Base-by-base conservation (phyloP, 37 sponge, comb jelly and placozoan species). In the Lycopodina hypogea region DNA sequence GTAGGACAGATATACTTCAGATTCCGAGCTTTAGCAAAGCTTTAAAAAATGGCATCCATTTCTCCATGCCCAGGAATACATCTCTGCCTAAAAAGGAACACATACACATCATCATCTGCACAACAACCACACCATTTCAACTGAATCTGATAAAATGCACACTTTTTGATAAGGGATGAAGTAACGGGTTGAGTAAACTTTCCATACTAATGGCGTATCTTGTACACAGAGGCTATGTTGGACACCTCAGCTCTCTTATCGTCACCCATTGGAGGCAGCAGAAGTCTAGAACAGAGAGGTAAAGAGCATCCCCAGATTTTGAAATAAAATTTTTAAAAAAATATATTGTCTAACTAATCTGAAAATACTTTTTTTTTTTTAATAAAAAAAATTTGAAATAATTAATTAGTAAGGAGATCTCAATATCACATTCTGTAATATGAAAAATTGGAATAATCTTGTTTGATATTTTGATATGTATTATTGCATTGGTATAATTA, bases 91-190 rank as follows among this genome's bases (percentile, higher is more conserved):
- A 32, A 65, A 3, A 26, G 21, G 4, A 19, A 58, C 4, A 14
- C 59, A 58, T 3, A 18, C 59, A 65, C 26, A 4, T 17, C 9
- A 65, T 65, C 26, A 32, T 21, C 37, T 12, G 14, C 76, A 75
- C 35, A 28, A 34, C 33, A 18, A 59, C n/a, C 28, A 59, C 28
- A 59, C 22, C 42, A 35, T 14, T 42, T 9, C 42, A 39, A 70
- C 42, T 6, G 41, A 2, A 42, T 23, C 19, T n/a, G n/a, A n/a
- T n/a, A n/a, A 36, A 1, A 24, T 30, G n/a, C 52, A 24, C 35
- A 93, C 93, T 89, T 85, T 62, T 93, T 93, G 51, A 85, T 82
- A 29, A 93, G 83, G 30, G 83, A 78, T 24, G 88, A 85, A 0
- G 93, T 55, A 7, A 86, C 85, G 3, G 82, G 30, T 57, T 87